Evolutionary conservation across 2,113 vertebrate genomes (phyloP).

Genomic region (Spilogale gracilis): DNA sequence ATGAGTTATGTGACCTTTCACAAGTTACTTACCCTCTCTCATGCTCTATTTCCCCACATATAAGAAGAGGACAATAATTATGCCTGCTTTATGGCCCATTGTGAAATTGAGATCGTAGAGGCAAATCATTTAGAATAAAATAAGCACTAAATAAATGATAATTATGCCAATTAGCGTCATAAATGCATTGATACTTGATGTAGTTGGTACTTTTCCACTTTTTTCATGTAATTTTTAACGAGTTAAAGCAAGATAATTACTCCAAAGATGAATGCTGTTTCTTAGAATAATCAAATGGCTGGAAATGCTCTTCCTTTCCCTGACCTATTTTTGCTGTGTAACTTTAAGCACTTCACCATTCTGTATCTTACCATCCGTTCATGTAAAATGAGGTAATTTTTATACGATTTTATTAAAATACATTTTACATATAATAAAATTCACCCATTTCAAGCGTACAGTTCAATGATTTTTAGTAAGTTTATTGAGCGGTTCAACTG

Average conservation of each 20-base stretch:
- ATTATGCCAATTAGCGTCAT: not conserved
- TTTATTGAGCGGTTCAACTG: not conserved
- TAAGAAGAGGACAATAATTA: not conserved
- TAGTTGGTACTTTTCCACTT: not conserved
- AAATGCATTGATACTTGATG: not conserved
- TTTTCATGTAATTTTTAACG: not conserved
- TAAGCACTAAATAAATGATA: not conserved
- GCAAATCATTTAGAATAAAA: not conserved
- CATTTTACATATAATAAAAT: not conserved
- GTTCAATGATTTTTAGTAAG: not conserved
- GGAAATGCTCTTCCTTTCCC: not conserved
- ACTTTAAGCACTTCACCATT: not conserved
- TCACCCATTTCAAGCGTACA: not conserved
- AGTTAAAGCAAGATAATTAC: slow-evolving; percentile 27
- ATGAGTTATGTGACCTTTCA: not conserved
- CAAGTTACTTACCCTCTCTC: not conserved
- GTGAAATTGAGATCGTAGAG: not conserved
- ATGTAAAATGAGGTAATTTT: not conserved
- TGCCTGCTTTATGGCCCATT: not conserved
- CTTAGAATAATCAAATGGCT: not conserved
- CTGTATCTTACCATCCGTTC: not conserved
- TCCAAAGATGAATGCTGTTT: not conserved
- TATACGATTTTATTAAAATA: not conserved
- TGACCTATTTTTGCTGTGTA: not conserved
- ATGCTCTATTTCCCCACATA: not conserved